Conservation (phyloP, 2,797 vertebrate genomes). For the Steatocranus sp. region DNA sequence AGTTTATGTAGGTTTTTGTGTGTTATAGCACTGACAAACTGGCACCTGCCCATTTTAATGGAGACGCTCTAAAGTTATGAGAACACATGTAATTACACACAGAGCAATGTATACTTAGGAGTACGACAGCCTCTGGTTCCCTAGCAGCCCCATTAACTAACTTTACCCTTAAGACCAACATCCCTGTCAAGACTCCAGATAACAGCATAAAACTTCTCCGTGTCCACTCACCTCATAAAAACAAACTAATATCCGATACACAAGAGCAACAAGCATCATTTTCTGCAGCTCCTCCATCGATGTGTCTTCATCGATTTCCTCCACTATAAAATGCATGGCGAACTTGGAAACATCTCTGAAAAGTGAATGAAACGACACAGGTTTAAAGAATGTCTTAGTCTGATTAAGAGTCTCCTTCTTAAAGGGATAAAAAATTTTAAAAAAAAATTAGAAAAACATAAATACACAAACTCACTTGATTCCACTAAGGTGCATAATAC, state of each 20-base stretch:
- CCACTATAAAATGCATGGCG: constrained; percentile 98
- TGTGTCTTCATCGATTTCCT: constrained; percentile 98
- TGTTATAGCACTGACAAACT: not conserved
- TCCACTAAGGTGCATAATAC: constrained; percentile 96
- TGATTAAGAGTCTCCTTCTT: not conserved
- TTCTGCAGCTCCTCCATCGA: constrained; percentile 99
- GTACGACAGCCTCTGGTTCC: not conserved
- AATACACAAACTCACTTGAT: constrained; percentile 82
- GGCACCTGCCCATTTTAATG: not conserved
- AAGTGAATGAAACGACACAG: not conserved
- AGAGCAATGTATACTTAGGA: not conserved
- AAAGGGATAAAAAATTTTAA: not conserved
- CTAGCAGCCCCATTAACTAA: not conserved
- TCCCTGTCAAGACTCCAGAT: not conserved
- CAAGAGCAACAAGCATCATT: constrained; percentile 97
- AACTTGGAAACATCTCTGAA: constrained; percentile 96
- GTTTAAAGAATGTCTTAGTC: not conserved
- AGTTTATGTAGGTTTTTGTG: not conserved
- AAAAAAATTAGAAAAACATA: not conserved
- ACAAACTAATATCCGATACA: constrained; percentile 95
- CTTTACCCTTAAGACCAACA: not conserved
- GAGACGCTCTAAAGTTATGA: not conserved
- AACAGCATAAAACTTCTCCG: not conserved
- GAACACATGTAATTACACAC: not conserved
- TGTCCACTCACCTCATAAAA: constrained; percentile 88